Evolutionary conservation across 2,888 invertebrate species (phyloP), one percentile per base, ranked within the genome.

Genomic region (Cataglyphis altisquamis): DNA sequence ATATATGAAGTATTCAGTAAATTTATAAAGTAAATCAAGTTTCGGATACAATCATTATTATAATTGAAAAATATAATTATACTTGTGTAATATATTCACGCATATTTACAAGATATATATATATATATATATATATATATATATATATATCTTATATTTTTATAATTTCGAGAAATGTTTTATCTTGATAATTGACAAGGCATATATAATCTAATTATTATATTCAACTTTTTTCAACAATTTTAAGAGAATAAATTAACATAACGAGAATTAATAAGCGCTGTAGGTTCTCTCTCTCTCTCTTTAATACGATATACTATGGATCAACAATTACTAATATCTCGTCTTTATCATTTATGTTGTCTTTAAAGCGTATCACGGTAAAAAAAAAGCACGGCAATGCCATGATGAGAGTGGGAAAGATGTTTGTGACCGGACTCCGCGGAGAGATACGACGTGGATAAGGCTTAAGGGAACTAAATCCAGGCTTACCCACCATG

Each of bases 401-500:
- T 41, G 75, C 66, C 39, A 45, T n/a, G 75, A 62, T 57, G 32
- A 39, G 39, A 64, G 74, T 21, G 52, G 52, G 39, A 57, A 57
- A 21, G 15, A 66, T 8, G 32, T 9, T 10, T 29, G 77, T 29
- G 77, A 67, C 29, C 21, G 73, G 60, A 67, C 88, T 70, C 48
- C 55, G 62, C 9, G 63, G 77, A 60, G 77, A 88, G 90, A 90
- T 89, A 88, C 88, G 83, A 86, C 74, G 45, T 72, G 80, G 90
- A 90, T 90, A 90, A 88, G 78, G 64, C 83, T 86, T 73, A 36
- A 66, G 85, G 84, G 83, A 90, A 88, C 87, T 88, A 85, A 75
- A 90, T 90, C 89, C 89, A 78, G 66, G 85, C 89, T 90, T 90
- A 90, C 86, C 87, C 85, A 62, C 82, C 78, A 67, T 87, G 90